Conservation (phyloP, 1,140 invertebrate species). For the Eriocheir sinensis region DNA sequence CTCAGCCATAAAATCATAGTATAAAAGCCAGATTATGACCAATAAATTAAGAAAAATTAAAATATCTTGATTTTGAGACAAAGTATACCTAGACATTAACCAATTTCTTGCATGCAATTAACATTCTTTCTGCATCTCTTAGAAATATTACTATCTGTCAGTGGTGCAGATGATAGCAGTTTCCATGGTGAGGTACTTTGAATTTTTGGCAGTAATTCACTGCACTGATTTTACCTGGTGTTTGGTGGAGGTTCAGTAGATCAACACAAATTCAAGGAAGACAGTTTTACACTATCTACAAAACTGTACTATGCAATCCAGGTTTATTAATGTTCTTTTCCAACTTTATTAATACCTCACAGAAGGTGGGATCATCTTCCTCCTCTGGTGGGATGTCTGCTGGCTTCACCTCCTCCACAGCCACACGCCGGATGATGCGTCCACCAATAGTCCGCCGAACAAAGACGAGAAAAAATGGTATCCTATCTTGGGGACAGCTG, state of each 20-base stretch:
- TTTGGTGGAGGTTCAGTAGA: too few species aligned
- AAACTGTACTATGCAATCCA: too few species aligned
- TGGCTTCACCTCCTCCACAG: constrained; percentile 85
- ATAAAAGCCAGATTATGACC: too few species aligned
- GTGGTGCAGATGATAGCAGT: background rate
- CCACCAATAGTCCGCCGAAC: constrained; percentile 88
- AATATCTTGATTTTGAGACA: background rate
- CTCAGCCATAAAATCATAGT: too few species aligned
- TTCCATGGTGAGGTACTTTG: background rate
- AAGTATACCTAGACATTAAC: background rate
- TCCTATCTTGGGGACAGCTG: constrained; percentile 96
- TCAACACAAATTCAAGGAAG: too few species aligned
- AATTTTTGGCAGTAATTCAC: background rate
- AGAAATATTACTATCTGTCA: background rate
- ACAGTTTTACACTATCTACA: too few species aligned
- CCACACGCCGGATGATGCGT: constrained; percentile 86
- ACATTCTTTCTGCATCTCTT: background rate
- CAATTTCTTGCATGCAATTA: background rate
- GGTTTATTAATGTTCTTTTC: background rate
- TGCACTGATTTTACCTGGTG: too few species aligned
- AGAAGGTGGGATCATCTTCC: constrained; percentile 89
- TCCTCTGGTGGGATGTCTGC: constrained; percentile 83
- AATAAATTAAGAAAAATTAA: background rate
- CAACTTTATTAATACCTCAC: constrained; percentile 84
- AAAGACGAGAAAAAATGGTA: constrained; percentile 90